Base-by-base conservation (phyloP, 2,888 invertebrate genomes). In the Agonum fuliginosum region DNA sequence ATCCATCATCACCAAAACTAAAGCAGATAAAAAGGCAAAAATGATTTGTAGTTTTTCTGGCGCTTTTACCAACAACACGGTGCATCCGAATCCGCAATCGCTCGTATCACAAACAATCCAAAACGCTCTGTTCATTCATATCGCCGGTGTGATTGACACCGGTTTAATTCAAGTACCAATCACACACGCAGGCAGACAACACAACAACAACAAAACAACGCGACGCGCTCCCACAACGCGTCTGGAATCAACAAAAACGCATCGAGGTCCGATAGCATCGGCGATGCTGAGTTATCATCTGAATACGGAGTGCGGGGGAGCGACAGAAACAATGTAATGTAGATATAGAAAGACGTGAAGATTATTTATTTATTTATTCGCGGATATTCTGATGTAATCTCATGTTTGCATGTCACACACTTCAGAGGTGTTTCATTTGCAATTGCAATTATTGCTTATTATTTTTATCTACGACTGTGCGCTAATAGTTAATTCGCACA, bases 151-250 rank as follows among this genome's bases (percentile, higher is more conserved):
- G 75, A 75, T 75, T 75, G 75, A 75, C 75, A 75, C 67, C 67
- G 67, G 54, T 75, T 75, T 75, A 75, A 75, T 75, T 75, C 75
- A 75, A 75, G 75, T 67, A 67, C 75, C 75, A 75, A 75, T 75
- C 75, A 75, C 74, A 74, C 37, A 75, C 67, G 46, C 46, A 70
- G 46, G 24, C 70, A 70, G 67, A 41, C 67, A 67, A 67, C 67
- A 67, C 41, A 67, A 67, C 67, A 67, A 67, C 37, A 67, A 67
- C 41, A 67, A 67, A 37, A 62, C 19, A 62, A 17, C 14, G 1
- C 14, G n/a, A n/a, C n/a, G 37, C 3, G 8, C 2, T 37, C 37
- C 37, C 37, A 62, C 58, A 37, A 41, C 22, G 24, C 24, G 37
- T 34, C 65, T 65, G 37, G 65, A 65, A 65, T 65, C 65, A 19